Evolutionary conservation across 2,113 vertebrate genomes (phyloP), one percentile per base, ranked within the genome.

Genomic region (Sylvia atricapilla): DNA sequence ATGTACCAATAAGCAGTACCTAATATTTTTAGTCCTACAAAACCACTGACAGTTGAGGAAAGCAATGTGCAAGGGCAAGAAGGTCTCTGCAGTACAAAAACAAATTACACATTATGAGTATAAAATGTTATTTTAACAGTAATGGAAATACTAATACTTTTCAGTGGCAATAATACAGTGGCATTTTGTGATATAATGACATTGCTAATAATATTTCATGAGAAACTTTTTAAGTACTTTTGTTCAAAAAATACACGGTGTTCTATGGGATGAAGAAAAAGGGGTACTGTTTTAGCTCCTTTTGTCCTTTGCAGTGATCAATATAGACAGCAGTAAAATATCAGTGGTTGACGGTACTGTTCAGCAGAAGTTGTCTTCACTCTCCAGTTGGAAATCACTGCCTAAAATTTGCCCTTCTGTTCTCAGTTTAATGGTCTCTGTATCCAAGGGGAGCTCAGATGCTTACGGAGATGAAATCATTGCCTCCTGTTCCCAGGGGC

Each of bases 351-450:
- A 92, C 49, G 67, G 88, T 89, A 24, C 47, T 79, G n/a, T 79
- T 81, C 76, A 96, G 58, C 35, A 53, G 76, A 96, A 96, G 72
- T 93, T 88, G 43, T 86, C 93, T 94, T 95, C 93, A 46, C 90
- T 94, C 69, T 84, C 59, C 90, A 93, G 96, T 98, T 97, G 98
- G 98, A 98, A 98, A 97, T 97, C 98, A 97, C 98, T 97, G 97
- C 97, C 89, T 85, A 97, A 96, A 98, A 98, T 98, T 98, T 98
- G 98, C 98, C 98, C 98, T 98, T 99, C 98, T 98, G 98, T 98
- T 98, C 97, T 98, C 95, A 94, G 97, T 98, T 98, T 98, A 98
- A 98, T 98, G 97, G 98, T 92, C 96, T 96, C 78, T 49, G 95
- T 96, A 97, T 97, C 97, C 89, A 94, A 96, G 97, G 94, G 85